phyloP scores from a whole-genome alignment of 2,113 vertebrate genomes.

The Guaruba guarouba region DNA sequence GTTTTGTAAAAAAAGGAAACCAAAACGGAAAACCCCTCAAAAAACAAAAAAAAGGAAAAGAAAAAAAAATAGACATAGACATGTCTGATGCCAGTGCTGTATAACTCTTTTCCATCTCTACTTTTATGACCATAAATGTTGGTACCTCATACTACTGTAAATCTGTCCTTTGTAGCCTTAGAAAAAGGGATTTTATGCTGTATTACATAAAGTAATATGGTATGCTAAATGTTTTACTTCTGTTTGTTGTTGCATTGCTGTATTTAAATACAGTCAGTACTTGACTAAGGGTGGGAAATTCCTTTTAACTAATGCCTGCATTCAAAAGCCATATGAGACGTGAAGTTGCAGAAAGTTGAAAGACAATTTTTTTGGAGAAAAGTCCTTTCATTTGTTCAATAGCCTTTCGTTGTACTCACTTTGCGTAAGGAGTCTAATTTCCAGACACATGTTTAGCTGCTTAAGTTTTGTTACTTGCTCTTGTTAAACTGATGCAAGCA shows the following conservation, averaged over 20 bases:
- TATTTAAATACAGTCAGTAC: constrained; percentile 43
- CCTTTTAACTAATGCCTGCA: constrained; percentile 29
- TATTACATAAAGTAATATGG: constrained; percentile 14
- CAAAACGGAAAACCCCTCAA: neutral
- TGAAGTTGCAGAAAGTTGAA: constrained; percentile 4
- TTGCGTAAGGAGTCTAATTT: constrained; percentile 18
- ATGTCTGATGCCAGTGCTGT: constrained; percentile 59
- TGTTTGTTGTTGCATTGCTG: constrained; percentile 7
- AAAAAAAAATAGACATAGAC: neutral
- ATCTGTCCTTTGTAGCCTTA: neutral
- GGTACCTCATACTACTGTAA: constrained; percentile 50
- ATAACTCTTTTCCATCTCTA: constrained; percentile 40
- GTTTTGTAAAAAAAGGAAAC: constrained; percentile 55
- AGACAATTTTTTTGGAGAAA: constrained; percentile 25
- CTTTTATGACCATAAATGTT: constrained; percentile 1
- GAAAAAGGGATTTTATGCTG: constrained; percentile 3
- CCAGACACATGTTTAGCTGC: neutral
- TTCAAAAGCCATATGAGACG: constrained; percentile 54
- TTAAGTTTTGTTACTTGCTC: constrained; percentile 32
- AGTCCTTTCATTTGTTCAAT: neutral
- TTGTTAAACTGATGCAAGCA: constrained; percentile 28
- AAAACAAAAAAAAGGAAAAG: neutral
- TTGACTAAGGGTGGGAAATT: neutral
- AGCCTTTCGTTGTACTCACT: constrained; percentile 8
- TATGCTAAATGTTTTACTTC: neutral